Percentiles rank a stretch among this genome's conserved stretches.
Conservation (phyloP, 2,888 invertebrate species). For the Drosophila paranaensis region DNA sequence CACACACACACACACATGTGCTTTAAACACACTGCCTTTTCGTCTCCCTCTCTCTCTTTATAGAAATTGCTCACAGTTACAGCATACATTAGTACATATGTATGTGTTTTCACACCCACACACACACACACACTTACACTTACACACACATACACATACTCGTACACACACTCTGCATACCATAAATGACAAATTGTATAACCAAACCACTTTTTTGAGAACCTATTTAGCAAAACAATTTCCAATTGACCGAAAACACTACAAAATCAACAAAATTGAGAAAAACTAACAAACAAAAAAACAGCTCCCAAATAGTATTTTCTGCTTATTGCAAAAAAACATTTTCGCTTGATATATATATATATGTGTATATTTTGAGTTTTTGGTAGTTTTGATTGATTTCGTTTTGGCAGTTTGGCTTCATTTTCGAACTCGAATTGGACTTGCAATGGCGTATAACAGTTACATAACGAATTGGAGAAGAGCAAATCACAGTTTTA, state of each 20-base stretch:
- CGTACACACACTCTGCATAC: constrained; percentile 20
- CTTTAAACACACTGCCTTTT: constrained; percentile 49
- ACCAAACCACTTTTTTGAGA: constrained; percentile 24
- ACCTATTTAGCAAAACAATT: constrained; percentile 27
- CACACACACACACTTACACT: neutral
- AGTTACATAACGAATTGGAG: constrained; percentile 6
- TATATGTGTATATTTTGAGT: neutral
- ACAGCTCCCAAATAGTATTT: constrained; percentile 30
- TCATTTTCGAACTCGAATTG: constrained; percentile 1
- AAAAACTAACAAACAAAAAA: neutral
- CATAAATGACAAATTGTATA: constrained; percentile 37
- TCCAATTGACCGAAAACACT: constrained; percentile 18
- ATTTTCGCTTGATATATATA: neutral
- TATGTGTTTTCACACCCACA: constrained; percentile 15
- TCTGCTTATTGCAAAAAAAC: constrained; percentile 17
- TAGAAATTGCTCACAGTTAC: constrained; percentile 7
- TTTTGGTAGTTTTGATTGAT: constrained; percentile 13
- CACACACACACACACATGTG: constrained; percentile 25
- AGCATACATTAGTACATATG: constrained; percentile 40
- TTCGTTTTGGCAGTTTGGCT: constrained; percentile 13
- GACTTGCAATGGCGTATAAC: constrained; percentile 18
- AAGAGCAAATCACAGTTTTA: constrained; percentile 24
- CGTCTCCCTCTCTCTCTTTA: constrained; percentile 14
- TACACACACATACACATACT: constrained; percentile 16
- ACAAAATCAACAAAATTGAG: neutral